phyloP scores from a whole-genome alignment of 2,888 invertebrate genomes.

The Aplocera efformata region DNA sequence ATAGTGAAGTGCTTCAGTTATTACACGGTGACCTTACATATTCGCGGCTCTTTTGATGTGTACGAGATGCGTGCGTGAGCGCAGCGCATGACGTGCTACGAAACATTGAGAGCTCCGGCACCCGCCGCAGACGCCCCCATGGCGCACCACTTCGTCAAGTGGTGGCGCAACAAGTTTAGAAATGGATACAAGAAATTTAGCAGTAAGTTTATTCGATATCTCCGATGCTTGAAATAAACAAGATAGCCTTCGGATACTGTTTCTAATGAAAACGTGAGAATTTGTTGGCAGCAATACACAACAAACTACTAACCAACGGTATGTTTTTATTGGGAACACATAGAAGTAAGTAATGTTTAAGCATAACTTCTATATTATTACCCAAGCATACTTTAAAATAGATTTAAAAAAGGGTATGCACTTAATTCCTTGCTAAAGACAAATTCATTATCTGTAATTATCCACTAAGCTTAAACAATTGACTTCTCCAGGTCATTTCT shows the following conservation, averaged over 20 bases:
- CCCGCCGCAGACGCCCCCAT: slow-evolving; percentile 82
- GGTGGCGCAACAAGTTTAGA: slow-evolving; percentile 88
- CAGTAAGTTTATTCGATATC: slow-evolving; percentile 70
- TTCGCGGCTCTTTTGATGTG: slow-evolving; percentile 75
- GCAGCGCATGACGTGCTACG: slow-evolving; percentile 82
- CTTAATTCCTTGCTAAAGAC: no score
- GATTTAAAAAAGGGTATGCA: no score
- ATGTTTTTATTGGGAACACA: slow-evolving; percentile 14
- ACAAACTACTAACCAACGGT: slow-evolving; percentile 20
- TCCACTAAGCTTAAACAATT: no score
- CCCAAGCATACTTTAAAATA: no score
- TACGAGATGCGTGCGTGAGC: slow-evolving; percentile 80
- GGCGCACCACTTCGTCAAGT: slow-evolving; percentile 88
- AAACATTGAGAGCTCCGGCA: slow-evolving; percentile 79
- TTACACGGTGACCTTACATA: slow-evolving; percentile 54
- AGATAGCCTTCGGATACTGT: slow-evolving; percentile 24
- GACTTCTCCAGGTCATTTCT: no score
- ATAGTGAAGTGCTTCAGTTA: slow-evolving; percentile 57
- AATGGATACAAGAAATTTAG: slow-evolving; percentile 87
- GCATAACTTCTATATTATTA: no score
- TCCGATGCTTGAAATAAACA: slow-evolving; percentile 23
- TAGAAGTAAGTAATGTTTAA: slow-evolving; percentile 1
- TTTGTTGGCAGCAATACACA: slow-evolving; percentile 28
- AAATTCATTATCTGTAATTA: no score
- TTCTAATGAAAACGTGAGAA: slow-evolving; percentile 21